Percentiles rank a stretch among this genome's conserved stretches.
Evolutionary conservation across 2,797 vertebrate species (phyloP).

Genomic region (Brachymystax lenok): DNA sequence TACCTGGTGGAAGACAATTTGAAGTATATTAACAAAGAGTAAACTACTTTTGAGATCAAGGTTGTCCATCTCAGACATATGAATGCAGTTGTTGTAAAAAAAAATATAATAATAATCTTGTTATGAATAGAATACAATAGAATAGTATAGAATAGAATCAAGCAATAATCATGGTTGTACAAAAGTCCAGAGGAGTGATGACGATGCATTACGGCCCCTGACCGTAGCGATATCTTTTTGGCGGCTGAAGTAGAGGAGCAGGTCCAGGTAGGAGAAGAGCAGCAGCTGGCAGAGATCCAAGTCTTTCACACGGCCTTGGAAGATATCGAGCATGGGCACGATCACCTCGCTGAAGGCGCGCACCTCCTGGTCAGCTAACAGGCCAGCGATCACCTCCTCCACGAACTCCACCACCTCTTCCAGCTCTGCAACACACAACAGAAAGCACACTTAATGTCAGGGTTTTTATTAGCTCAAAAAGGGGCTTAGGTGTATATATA

Average conservation of each 20-base stretch:
- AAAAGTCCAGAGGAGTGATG: not conserved
- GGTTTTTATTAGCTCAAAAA: no score
- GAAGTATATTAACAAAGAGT: not conserved
- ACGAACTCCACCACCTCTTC: slow-evolving; percentile 90
- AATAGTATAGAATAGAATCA: not conserved
- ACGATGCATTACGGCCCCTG: slow-evolving; percentile 10
- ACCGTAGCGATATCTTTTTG: slow-evolving; percentile 94
- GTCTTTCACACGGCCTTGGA: slow-evolving; percentile 87
- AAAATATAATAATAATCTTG: not conserved
- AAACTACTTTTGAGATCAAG: not conserved
- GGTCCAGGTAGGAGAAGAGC: slow-evolving; percentile 88
- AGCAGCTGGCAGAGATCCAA: slow-evolving; percentile 92
- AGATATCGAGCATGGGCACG: slow-evolving; percentile 89
- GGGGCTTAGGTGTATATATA: no score
- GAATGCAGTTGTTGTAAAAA: not conserved
- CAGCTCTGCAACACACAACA: slow-evolving; percentile 76
- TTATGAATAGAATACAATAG: not conserved
- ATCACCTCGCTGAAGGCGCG: slow-evolving; percentile 93
- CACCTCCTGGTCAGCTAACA: slow-evolving; percentile 91
- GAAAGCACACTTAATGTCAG: slow-evolving; percentile 12
- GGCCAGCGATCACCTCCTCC: slow-evolving; percentile 86
- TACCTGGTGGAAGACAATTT: slow-evolving; percentile 72
- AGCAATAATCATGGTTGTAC: not conserved
- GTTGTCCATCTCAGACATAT: not conserved
- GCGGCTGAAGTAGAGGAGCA: slow-evolving; percentile 92